Evolutionary conservation across 1,140 invertebrate species (phyloP), one percentile per base, ranked within the genome.

Genomic region (Drosophila punjabiensis): DNA sequence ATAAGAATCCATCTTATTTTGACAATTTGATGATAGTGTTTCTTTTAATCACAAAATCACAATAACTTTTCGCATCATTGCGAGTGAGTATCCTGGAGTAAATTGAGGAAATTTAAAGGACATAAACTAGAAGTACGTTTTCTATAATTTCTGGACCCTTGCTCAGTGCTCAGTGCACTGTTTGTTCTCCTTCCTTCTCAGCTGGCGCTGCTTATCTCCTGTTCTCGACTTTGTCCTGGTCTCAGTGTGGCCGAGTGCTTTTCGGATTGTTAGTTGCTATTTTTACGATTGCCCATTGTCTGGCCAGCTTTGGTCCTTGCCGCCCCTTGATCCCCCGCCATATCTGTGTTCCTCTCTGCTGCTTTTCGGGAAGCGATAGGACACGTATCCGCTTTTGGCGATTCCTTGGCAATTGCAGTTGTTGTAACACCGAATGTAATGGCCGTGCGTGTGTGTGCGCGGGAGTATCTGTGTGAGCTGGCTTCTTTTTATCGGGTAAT

Each of bases 211-310:
- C 71, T 64, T 81, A 67, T 80, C 43, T 62, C 47, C 77, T 61
- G 76, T 61, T 55, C 71, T 70, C 59, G 76, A 61, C 58, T 74
- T 53, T 62, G 76, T 70, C 59, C 58, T 70, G 52, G 66, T 70
- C 73, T 64, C 73, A 70, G 65, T 63, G 65, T 79, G 76, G 76
- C 74, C 76, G 71, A 65, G 58, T 70, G 53, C 76, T 58, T 84
- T 73, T 81, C 74, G 70, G 50, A 82, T 79, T 81, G 81, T 79
- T 81, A 89, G 81, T 89, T 88, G 81, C 81, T 76, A 79, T 76
- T 89, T 90, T 85, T 89, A 82, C 85, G 86, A 88, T 76, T 89
- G 81, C 70, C 85, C 85, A 89, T 89, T 88, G 87, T 84, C 81
- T 88, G 82, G 77, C 65, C 75, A 70, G 78, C 83, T 81, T 73